phyloP scores from a whole-genome alignment of 2,888 invertebrate genomes.

The Phrixothrix hirtus region DNA sequence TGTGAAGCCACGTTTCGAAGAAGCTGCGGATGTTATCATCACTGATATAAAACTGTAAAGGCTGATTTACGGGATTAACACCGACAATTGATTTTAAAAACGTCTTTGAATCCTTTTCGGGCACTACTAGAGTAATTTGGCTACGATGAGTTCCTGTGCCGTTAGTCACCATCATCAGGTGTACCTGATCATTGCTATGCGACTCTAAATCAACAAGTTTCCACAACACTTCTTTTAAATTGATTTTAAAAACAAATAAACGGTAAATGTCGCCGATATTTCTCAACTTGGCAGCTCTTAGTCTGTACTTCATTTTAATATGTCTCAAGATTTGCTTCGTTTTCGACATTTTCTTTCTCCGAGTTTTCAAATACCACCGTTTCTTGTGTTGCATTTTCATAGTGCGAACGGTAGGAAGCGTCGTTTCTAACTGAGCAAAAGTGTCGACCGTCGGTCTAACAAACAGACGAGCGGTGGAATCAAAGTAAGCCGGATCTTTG shows the following conservation, averaged over 20 bases:
- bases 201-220: not conserved
- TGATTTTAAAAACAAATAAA: conserved; percentile 1
- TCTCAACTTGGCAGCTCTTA: not conserved
- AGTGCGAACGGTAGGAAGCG: conserved; percentile 27
- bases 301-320: not conserved
- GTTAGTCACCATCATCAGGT: conserved; percentile 5
- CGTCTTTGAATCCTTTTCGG: conserved; percentile 1
- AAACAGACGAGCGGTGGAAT: conserved; percentile 32
- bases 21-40: not conserved
- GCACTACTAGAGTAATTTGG: conserved; percentile 1
- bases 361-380: not conserved
- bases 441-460: conserved; percentile 34
- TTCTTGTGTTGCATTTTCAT: conserved; percentile 1
- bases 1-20: conserved; percentile 5
- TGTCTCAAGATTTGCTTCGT: conserved; percentile 1
- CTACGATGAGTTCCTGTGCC: conserved; percentile 3
- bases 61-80: conserved; percentile 4
- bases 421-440: conserved; percentile 33
- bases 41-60: conserved; percentile 1
- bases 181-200: not conserved
- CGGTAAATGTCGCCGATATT: not conserved
- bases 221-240: not conserved
- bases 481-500: conserved; percentile 38
- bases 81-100: not conserved
- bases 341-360: not conserved